Evolutionary conservation across 2,113 vertebrate species (phyloP).

Genomic region (Tupaia chinensis): DNA sequence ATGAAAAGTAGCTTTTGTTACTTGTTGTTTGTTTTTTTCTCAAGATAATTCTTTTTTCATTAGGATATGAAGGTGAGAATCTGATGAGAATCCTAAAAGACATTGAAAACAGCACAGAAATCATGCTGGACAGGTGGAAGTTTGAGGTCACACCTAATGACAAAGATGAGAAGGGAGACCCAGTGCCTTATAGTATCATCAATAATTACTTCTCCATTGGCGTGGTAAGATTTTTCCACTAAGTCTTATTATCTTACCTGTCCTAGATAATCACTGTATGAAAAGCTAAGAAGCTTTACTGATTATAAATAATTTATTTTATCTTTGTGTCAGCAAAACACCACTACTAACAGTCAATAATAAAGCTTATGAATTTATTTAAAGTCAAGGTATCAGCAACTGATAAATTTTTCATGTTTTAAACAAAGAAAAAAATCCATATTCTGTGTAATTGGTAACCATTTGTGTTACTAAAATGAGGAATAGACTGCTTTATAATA

Average conservation of each 20-base stretch:
- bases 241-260: constrained; percentile 56
- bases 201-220: constrained; percentile 99
- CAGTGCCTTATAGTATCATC: constrained; percentile 96
- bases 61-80: constrained; percentile 98
- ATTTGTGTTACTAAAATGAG: neutral
- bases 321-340: constrained; percentile 77
- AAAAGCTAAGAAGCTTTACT: constrained; percentile 70
- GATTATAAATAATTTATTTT: constrained; percentile 58
- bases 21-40: neutral
- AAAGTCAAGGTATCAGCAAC: neutral
- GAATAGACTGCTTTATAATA: neutral
- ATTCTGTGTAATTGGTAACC: neutral
- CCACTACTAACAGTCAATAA: neutral
- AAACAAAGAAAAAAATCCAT: neutral
- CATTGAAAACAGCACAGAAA: constrained; percentile 95
- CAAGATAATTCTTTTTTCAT: constrained; percentile 1
- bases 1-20: neutral
- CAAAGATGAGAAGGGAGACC: constrained; percentile 96
- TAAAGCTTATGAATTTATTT: constrained; percentile 26
- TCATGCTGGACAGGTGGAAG: constrained; percentile 91
- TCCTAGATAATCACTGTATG: constrained; percentile 68
- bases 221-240: constrained; percentile 89
- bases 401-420: neutral
- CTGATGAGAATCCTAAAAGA: constrained; percentile 96
- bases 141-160: constrained; percentile 92